Percentiles rank a stretch among this genome's conserved stretches.
Evolutionary conservation across 2,113 vertebrate genomes (phyloP).

Genomic region (Psilopogon haemacephalus): DNA sequence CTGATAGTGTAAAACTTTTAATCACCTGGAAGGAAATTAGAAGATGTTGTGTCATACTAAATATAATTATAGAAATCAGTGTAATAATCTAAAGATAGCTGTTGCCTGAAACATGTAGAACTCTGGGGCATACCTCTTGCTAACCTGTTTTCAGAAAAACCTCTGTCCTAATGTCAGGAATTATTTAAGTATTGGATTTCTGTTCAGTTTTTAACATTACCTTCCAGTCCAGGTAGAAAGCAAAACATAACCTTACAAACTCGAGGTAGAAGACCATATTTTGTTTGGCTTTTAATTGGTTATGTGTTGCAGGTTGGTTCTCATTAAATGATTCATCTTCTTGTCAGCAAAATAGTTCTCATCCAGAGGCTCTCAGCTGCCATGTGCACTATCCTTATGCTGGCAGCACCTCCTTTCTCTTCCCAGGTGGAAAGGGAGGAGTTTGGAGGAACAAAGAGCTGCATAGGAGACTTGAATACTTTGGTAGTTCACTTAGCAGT

Average conservation of each 20-base stretch:
- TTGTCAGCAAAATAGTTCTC: not conserved
- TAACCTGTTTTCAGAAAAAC: not conserved
- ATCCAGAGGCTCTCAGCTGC: not conserved
- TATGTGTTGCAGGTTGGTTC: not conserved
- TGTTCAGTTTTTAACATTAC: not conserved
- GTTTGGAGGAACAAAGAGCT: not conserved
- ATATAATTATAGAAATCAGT: not conserved
- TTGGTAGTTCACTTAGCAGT: not conserved
- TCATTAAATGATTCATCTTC: not conserved
- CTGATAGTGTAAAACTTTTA: not conserved
- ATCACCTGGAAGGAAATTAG: not conserved
- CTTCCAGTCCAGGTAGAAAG: not conserved
- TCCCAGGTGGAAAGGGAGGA: not conserved
- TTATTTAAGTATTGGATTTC: not conserved
- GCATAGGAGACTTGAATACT: not conserved
- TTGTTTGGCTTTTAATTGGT: not conserved
- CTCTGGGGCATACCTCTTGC: not conserved
- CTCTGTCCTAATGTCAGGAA: not conserved
- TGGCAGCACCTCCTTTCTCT: not conserved
- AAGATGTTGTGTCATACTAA: not conserved
- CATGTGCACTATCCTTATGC: fast-evolving
- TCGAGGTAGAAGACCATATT: not conserved
- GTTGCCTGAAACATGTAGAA: not conserved
- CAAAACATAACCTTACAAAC: not conserved
- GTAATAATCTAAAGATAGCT: not conserved